A percentile compares a stretch with the other conserved stretches of the same genome.
Evolutionary conservation across 2,113 vertebrate genomes (phyloP).

Genomic region (Orthonyx spaldingii): DNA sequence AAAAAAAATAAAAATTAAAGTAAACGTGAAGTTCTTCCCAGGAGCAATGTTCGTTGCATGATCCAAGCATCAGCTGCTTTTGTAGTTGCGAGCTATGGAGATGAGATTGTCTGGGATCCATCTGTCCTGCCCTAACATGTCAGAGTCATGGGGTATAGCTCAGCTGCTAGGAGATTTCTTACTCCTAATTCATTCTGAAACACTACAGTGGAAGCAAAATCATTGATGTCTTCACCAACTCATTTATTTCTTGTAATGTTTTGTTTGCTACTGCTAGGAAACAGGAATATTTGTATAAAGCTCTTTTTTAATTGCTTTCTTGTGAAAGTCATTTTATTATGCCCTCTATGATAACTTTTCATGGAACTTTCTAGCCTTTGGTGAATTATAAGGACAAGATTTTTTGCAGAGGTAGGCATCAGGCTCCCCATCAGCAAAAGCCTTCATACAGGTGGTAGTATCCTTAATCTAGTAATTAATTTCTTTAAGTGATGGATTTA

Average conservation of each 20-base stretch:
- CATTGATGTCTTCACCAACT: not conserved
- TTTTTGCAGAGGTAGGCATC: not conserved
- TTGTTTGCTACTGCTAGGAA: not conserved
- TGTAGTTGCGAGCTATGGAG: not conserved
- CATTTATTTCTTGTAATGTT: not conserved
- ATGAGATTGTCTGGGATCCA: not conserved
- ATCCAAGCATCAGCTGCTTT: not conserved
- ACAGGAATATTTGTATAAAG: not conserved
- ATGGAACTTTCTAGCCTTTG: not conserved
- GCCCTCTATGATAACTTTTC: not conserved
- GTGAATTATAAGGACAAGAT: not conserved
- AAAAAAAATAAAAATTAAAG: not conserved
- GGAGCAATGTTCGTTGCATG: not conserved
- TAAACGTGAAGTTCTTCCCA: not conserved
- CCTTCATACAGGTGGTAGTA: not conserved
- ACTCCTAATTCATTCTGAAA: not conserved
- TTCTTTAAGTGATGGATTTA: not conserved
- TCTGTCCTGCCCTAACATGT: not conserved
- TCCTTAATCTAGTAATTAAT: not conserved
- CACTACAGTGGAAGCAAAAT: not conserved
- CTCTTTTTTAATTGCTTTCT: not conserved
- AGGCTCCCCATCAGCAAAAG: not conserved
- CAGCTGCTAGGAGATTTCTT: not conserved
- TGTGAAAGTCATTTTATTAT: not conserved
- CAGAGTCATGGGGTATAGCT: not conserved